Evolutionary conservation across 2,113 vertebrate genomes (phyloP).

Genomic region (Tricholaema leucomelas): DNA sequence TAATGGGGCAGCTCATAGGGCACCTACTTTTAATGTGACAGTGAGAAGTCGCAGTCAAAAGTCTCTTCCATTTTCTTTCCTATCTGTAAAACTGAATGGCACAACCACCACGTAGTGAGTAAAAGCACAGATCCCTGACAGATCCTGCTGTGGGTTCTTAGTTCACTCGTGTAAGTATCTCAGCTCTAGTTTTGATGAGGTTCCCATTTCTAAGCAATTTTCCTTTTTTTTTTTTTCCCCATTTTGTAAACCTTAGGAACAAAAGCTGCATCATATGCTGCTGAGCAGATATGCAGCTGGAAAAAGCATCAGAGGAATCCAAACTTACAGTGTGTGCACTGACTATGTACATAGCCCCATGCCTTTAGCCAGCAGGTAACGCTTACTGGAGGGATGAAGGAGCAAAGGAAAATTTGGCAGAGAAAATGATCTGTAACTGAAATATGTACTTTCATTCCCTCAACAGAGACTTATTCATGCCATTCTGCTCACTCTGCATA

Average conservation of each 20-base stretch:
- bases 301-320: constrained; percentile 10
- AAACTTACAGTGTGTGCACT: not conserved
- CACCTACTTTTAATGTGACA: not conserved
- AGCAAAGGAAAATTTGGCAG: not conserved
- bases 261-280: not conserved
- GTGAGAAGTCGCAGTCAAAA: not conserved
- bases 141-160: not conserved
- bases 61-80: not conserved
- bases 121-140: not conserved
- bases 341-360: not conserved
- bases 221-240: not conserved
- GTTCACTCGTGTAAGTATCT: not conserved
- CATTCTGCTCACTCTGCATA: not conserved
- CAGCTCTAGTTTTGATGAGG: not conserved
- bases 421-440: not conserved
- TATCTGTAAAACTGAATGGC: not conserved
- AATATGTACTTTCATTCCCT: not conserved
- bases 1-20: not conserved
- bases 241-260: not conserved
- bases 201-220: not conserved
- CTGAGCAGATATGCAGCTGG: not conserved
- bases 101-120: not conserved
- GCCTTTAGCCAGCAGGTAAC: not conserved
- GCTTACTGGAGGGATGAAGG: not conserved
- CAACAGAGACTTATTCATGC: not conserved